Base-by-base conservation (phyloP, 2,113 vertebrate genomes). In the Mesocricetus auratus region DNA sequence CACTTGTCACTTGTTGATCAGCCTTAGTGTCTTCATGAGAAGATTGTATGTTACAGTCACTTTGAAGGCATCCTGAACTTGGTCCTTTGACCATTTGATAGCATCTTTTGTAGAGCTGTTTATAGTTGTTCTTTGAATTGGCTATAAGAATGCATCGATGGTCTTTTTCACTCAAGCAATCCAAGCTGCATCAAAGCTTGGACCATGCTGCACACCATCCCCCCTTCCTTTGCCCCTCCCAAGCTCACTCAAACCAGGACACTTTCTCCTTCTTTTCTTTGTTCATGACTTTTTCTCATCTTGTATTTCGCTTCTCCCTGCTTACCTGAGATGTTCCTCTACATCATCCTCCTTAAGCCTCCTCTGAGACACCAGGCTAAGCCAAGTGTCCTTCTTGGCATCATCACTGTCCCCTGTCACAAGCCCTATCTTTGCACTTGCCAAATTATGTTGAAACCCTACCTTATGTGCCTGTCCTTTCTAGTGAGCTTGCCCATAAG, bases 401-500 rank as follows among this genome's bases (percentile, higher is more conserved):
- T 8, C 4, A 3, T 66, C 90, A 17, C 0, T 19, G 3, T 62
- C 50, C 83, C 31, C 22, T 26, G 47, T 42, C 81, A 85, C 16
- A 19, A 15, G 3, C 47, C 22, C 22, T 64, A 11, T 42, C 83
- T 24, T 26, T 22, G 33, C 83, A 60, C 56, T 77, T 60, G 45
- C 62, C 62, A 73, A 53, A 36, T 68, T 42, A 62, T 29, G 45
- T 79, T 64, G 62, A 78, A 92, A 92, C 45, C 77, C 26, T 86
- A 68, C 83, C 66, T 42, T 78, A 5, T 9, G 19, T 36, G 42
- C 24, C 77, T 45, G 53, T 78, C 42, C 71, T 89, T 86, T 79
- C 88, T 47, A 73, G 77, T 15, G 42, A 83, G 21, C 91, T 89
- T 97, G 62, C 75, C 87, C 73, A 29, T n/a, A 73, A 81, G 66